These are phyloP conservation scores for Heliocidaris erythrogramma DNA, from an alignment of 35 echinoderm and acorn worm genomes.

Conservation along the genomic window DNA sequence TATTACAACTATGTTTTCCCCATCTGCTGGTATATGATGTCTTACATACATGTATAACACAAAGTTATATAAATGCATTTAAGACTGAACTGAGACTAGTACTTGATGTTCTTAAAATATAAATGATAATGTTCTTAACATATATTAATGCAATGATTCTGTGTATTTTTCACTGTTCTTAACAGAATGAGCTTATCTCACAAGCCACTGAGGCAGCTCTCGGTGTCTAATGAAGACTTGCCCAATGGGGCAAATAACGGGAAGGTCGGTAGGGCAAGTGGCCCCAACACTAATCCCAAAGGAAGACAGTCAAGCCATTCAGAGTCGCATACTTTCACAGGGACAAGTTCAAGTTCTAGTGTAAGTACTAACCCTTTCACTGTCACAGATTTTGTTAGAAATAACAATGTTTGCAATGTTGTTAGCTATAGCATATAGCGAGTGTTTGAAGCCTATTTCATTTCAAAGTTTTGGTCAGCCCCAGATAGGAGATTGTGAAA, in stretches of 20 bases:
- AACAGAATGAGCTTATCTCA: constrained; percentile 36
- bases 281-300: background rate
- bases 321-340: background rate
- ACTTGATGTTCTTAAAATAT: no score
- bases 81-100: no score
- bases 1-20: no score
- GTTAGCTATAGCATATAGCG: no score
- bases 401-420: no score
- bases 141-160: background rate
- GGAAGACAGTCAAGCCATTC: constrained; percentile 10
- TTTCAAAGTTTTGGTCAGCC: no score
- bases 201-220: constrained; percentile 46
- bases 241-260: constrained; percentile 8
- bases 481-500: no score
- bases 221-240: constrained; percentile 32
- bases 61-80: no score
- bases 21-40: no score
- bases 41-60: no score
- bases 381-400: background rate
- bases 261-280: background rate
- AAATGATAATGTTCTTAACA: background rate
- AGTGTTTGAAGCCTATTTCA: no score
- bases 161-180: background rate
- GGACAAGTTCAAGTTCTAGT: background rate
- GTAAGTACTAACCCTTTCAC: background rate